Evolutionary conservation across 2,113 vertebrate genomes (phyloP).

Genomic region (Urocolius indicus): DNA sequence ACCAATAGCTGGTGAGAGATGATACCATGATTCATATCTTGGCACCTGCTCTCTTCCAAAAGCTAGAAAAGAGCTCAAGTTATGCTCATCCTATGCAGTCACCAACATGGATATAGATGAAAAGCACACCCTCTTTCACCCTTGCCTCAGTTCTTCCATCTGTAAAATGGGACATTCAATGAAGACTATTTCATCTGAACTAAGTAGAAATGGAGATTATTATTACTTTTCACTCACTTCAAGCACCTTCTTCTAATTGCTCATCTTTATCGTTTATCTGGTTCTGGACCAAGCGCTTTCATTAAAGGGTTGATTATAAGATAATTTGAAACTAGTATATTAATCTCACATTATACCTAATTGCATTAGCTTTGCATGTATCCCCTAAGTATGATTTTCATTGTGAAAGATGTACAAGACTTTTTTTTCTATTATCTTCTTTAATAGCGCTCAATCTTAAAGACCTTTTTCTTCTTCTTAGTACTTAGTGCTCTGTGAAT

Average conservation of each 20-base stretch:
- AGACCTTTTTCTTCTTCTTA: not conserved
- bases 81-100: not conserved
- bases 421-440: not conserved
- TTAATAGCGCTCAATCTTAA: not conserved
- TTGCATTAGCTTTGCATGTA: slow-evolving; percentile 45
- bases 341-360: slow-evolving; percentile 51
- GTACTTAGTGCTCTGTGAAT: not conserved
- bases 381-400: slow-evolving; percentile 46
- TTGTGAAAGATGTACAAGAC: slow-evolving; percentile 19
- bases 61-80: not conserved
- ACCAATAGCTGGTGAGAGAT: not conserved
- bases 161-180: not conserved
- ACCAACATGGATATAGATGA: not conserved
- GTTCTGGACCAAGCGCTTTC: not conserved
- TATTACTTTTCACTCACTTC: not conserved
- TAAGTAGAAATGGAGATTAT: not conserved
- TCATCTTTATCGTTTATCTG: not conserved
- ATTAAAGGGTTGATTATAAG: slow-evolving; percentile 31
- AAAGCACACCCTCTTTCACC: not conserved
- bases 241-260: not conserved
- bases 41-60: not conserved
- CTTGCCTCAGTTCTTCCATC: not conserved
- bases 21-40: not conserved
- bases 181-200: not conserved
- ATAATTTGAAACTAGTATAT: slow-evolving; percentile 44